Conservation (phyloP, 2,888 invertebrate genomes). For the Coenonympha arcania region DNA sequence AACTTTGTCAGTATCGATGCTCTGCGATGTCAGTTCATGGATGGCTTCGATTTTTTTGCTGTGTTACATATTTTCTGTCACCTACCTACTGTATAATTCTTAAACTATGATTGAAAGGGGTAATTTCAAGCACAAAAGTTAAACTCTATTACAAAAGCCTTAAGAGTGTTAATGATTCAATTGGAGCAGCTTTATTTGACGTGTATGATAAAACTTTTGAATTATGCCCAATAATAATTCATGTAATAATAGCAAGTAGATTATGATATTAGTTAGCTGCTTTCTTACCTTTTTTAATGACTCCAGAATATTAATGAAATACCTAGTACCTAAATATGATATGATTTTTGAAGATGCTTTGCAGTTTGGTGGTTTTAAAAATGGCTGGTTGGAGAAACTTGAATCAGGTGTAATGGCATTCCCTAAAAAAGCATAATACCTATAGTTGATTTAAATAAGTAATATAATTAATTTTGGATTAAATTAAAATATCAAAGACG, state of each 20-base stretch:
- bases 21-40: background rate
- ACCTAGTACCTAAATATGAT: no score
- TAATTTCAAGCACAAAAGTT: background rate
- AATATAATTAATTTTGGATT: no score
- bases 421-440: no score
- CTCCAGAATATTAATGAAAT: no score
- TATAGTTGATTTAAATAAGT: no score
- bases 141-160: background rate
- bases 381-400: background rate
- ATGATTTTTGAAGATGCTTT: no score
- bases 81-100: background rate
- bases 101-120: background rate
- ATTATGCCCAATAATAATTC: slow-evolving; percentile 54
- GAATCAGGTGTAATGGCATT: no score
- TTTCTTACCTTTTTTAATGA: background rate
- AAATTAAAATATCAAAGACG: no score
- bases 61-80: no score
- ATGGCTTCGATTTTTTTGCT: background rate
- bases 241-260: slow-evolving; percentile 19
- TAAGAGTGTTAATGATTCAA: slow-evolving; percentile 13
- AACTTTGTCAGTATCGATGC: no score
- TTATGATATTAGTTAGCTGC: background rate
- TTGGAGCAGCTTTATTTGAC: background rate
- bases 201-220: slow-evolving; percentile 46
- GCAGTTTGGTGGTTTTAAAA: no score